Conservation (phyloP, 2,797 vertebrate genomes). For the Betta splendens region DNA sequence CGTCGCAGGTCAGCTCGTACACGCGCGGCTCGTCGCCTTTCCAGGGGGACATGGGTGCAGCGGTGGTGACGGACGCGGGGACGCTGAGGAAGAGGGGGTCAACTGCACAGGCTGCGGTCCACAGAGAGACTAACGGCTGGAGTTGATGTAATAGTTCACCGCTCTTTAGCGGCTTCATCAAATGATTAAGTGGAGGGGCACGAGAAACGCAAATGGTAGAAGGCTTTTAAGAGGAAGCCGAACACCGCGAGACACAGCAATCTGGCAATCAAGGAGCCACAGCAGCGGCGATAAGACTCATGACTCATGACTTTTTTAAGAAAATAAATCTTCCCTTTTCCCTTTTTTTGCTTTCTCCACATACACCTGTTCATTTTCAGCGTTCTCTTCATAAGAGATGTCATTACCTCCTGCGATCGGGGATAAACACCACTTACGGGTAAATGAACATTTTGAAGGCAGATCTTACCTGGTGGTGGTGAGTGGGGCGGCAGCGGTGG, state of each 20-base stretch:
- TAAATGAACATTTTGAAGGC: not conserved
- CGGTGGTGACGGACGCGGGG: conserved; percentile 43
- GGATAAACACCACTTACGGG: conserved; percentile 4
- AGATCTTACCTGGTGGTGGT: conserved; percentile 50
- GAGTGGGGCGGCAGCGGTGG: conserved; percentile 47
- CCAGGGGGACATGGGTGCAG: conserved; percentile 63
- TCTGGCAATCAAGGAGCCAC: conserved; percentile 14
- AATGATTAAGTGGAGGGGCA: conserved; percentile 20
- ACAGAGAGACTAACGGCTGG: conserved; percentile 11
- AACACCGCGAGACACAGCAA: conserved; percentile 8
- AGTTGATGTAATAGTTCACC: conserved; percentile 46
- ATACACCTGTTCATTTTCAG: not conserved
- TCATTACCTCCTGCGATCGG: not conserved
- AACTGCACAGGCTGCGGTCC: conserved; percentile 1
- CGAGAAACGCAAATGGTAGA: conserved; percentile 19
- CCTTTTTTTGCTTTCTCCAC: not conserved
- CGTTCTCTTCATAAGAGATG: not conserved
- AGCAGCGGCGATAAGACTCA: not conserved
- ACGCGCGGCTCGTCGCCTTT: conserved; percentile 74
- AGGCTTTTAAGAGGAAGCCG: conserved; percentile 10
- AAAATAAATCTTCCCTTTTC: not conserved
- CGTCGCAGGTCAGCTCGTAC: conserved; percentile 86
- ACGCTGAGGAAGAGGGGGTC: conserved; percentile 32
- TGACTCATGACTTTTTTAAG: not conserved
- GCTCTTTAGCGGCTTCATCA: conserved; percentile 19